Percentiles rank a stretch among this genome's conserved stretches.
phyloP scores from a whole-genome alignment of 2,797 vertebrate genomes.

The Erethizon dorsatum region DNA sequence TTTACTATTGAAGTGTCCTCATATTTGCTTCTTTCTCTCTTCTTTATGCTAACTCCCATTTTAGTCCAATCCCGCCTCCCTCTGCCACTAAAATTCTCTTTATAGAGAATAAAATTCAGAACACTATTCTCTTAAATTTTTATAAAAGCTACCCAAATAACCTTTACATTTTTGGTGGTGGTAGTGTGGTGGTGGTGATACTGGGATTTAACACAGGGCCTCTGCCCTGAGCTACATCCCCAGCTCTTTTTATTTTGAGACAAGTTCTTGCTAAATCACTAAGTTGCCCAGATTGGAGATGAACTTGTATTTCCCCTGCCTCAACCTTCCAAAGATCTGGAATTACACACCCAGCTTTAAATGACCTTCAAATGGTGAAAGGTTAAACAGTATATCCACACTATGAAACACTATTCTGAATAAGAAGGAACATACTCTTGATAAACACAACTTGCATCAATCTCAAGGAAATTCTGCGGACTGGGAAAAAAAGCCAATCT shows the following conservation, averaged over 20 bases:
- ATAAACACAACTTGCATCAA: neutral
- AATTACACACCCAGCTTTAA: neutral
- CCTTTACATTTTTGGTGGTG: neutral
- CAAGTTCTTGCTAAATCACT: neutral
- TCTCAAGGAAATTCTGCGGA: neutral
- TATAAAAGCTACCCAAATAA: neutral
- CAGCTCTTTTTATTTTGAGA: neutral
- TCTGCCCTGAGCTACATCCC: neutral
- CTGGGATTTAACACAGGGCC: neutral
- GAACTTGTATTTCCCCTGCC: neutral
- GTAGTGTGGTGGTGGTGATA: neutral
- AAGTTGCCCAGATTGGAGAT: neutral
- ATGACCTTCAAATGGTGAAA: neutral
- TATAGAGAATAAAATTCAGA: neutral
- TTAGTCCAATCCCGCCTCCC: neutral
- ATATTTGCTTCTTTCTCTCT: neutral
- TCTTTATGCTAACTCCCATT: neutral
- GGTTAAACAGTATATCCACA: neutral
- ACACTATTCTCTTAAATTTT: neutral
- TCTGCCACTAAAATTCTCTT: neutral
- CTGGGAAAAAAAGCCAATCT: neutral
- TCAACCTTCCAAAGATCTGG: neutral
- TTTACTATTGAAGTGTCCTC: neutral
- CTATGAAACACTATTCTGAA: neutral
- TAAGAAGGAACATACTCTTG: neutral